Conservation (phyloP, 2,113 vertebrate species). For the Henicopernis longicauda region DNA sequence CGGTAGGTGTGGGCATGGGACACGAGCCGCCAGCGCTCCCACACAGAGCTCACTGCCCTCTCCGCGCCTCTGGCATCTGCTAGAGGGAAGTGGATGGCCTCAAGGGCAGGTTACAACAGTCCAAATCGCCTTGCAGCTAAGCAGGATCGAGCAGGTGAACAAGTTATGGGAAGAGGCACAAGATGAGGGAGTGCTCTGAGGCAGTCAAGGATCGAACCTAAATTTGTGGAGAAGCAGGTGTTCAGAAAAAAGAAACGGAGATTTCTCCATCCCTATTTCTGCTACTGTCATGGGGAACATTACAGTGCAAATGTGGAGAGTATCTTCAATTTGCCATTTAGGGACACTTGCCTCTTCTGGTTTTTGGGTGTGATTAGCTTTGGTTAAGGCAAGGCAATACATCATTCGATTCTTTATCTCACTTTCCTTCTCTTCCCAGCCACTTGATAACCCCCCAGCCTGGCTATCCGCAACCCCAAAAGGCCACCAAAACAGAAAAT, state of each 20-base stretch:
- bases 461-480: not conserved
- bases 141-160: not conserved
- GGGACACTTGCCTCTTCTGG: not conserved
- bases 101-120: not conserved
- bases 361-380: not conserved
- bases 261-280: not conserved
- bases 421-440: not conserved
- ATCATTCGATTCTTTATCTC: not conserved
- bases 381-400: not conserved
- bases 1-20: not conserved
- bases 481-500: not conserved
- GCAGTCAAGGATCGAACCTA: not conserved
- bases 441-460: not conserved
- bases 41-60: not conserved
- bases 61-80: rapidly evolving
- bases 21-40: not conserved
- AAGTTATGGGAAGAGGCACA: not conserved
- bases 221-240: not conserved
- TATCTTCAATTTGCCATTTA: not conserved
- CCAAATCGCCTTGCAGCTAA: not conserved
- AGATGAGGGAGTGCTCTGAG: not conserved
- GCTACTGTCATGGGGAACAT: not conserved
- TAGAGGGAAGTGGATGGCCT: not conserved
- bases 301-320: not conserved
- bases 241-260: not conserved